These are phyloP conservation scores for Cyphomyrus plagiostoma DNA, from an alignment of 2,113 vertebrate genomes.

Conservation along the genomic window DNA sequence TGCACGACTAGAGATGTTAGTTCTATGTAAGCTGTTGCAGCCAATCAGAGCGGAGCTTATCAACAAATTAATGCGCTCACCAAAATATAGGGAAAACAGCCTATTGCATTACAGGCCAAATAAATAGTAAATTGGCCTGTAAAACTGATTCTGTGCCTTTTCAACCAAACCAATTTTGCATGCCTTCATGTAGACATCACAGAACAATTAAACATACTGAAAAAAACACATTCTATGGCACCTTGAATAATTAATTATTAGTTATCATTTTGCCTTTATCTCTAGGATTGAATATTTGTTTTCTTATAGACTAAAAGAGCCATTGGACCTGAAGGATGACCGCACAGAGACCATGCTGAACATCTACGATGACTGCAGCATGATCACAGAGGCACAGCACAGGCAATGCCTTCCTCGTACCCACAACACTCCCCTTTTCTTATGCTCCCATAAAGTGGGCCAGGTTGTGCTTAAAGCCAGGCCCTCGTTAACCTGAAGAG, in stretches of 20 bases:
- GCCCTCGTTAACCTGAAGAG: not conserved
- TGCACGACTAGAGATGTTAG: not conserved
- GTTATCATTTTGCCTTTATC: not conserved
- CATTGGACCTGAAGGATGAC: slow-evolving; percentile 60
- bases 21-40: not conserved
- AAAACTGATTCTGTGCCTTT: not conserved
- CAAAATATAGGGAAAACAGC: not conserved
- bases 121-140: not conserved
- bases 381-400: slow-evolving; percentile 28
- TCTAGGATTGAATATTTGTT: not conserved
- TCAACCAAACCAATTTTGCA: not conserved
- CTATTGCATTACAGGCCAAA: not conserved
- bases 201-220: not conserved
- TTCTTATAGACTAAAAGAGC: slow-evolving; percentile 62
- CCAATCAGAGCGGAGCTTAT: not conserved
- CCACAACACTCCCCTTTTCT: not conserved
- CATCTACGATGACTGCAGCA: slow-evolving; percentile 43
- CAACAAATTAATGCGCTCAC: not conserved
- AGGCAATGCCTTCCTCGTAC: slow-evolving; percentile 48
- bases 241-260: no score
- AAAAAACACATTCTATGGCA: no score
- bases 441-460: not conserved
- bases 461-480: not conserved
- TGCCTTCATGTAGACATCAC: not conserved
- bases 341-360: slow-evolving; percentile 56